Base-by-base conservation (phyloP, 2,113 vertebrate genomes). In the Gadus macrocephalus region DNA sequence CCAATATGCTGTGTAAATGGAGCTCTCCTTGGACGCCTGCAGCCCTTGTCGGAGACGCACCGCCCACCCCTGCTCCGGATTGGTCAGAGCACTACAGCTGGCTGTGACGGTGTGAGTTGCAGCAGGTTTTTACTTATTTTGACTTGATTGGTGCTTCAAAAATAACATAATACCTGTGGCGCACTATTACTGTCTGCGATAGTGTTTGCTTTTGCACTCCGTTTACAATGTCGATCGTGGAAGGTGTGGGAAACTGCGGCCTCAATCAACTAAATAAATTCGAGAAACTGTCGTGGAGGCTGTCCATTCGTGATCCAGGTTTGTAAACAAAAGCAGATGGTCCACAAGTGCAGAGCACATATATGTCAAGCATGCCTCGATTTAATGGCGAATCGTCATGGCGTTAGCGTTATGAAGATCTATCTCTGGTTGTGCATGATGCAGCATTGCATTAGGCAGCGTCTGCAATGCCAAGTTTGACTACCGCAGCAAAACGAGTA, bases 231-330 rank as follows among this genome's bases (percentile, higher is more conserved):
- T 89, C 85, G 56, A 77, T 83, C 3, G 53, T 61, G 7, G 82
- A 87, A 35, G 71, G 68, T 0, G 71, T 73, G 60, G 77, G 67
- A 63, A 80, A 74, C 64, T 72, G 66, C 71, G 83, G 70, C 64
- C 56, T 63, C 42, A 71, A 75, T 78, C 87, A 85, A 71, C 83
- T 91, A 70, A 91, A 86, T 71, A 86, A 78, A 81, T 97, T 96
- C 87, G 95, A 95, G 87, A 94, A 93, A 80, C 91, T 97, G 82
- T 93, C 93, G 71, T 93, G 92, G 83, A 92, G 93, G 85, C 92
- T 93, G 72, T 89, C 89, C 58, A 71, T 87, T 74, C 80, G 89
- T 61, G 89, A 90, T 42, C 86, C 93, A 88, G 94, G 95, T 97
- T 86, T 93, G 94, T 93, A 81, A 78, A 87, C 75, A 75, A 63